Conservation (phyloP, 2,888 invertebrate genomes). For the Cataglyphis cursor region DNA sequence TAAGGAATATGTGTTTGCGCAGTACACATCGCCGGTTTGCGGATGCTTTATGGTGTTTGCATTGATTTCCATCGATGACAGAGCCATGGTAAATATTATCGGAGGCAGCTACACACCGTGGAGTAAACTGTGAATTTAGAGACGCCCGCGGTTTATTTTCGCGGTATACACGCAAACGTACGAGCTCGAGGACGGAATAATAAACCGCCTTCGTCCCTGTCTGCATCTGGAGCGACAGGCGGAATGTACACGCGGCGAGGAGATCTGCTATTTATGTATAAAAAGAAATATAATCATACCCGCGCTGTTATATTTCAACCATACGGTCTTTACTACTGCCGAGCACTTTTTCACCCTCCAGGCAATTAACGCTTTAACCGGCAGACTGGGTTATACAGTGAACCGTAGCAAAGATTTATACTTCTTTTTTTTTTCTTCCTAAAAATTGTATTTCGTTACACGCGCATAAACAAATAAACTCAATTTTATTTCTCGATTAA, state of each 20-base stretch:
- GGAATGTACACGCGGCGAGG: constrained; percentile 35
- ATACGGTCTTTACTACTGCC: constrained; percentile 17
- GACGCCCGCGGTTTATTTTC: constrained; percentile 64
- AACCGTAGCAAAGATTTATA: constrained; percentile 2
- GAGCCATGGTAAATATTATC: constrained; percentile 75
- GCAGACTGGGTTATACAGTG: not conserved
- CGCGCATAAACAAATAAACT: constrained; percentile 12
- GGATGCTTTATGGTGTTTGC: constrained; percentile 76
- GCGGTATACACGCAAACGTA: constrained; percentile 52
- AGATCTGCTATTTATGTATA: constrained; percentile 50
- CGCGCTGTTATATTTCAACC: constrained; percentile 31
- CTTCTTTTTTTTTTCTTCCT: not conserved
- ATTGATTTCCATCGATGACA: constrained; percentile 73
- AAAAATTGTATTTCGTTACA: not conserved
- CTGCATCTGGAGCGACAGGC: constrained; percentile 32
- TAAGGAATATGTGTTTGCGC: constrained; percentile 63
- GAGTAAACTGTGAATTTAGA: constrained; percentile 17
- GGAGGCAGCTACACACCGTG: constrained; percentile 48
- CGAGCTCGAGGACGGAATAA: constrained; percentile 55
- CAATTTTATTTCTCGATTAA: constrained; percentile 41
- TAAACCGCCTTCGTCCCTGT: constrained; percentile 45
- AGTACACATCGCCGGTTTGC: constrained; percentile 48
- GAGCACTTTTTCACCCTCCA: constrained; percentile 29
- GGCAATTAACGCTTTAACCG: constrained; percentile 47
- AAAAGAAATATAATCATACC: constrained; percentile 54